Percentiles rank a stretch among this genome's conserved stretches.
Conservation (phyloP, 2,888 invertebrate genomes). For the Phragmatobia fuliginosa region DNA sequence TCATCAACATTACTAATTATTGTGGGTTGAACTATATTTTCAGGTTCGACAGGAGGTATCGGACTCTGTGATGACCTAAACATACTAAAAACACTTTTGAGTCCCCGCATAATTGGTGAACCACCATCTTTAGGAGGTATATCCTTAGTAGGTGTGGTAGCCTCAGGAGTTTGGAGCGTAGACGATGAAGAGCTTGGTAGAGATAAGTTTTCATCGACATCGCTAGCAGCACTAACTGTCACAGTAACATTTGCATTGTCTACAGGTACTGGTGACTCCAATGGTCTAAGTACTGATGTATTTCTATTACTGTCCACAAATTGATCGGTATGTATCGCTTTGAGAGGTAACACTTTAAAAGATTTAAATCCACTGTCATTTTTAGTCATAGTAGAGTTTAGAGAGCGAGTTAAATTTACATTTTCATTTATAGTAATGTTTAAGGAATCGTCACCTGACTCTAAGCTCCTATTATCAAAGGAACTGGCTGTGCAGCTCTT, state of each 20-base stretch:
- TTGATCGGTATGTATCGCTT: slow-evolving; percentile 62
- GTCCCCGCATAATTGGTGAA: slow-evolving; percentile 79
- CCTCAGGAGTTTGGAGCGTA: slow-evolving; percentile 71
- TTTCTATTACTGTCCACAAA: slow-evolving; percentile 60
- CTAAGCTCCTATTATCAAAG: slow-evolving; percentile 61
- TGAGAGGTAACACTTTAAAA: slow-evolving; percentile 69
- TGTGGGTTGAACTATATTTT: slow-evolving; percentile 34
- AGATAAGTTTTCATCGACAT: slow-evolving; percentile 71
- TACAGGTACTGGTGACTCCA: slow-evolving; percentile 53
- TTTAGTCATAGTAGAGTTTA: slow-evolving; percentile 68
- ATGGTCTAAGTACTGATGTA: slow-evolving; percentile 55
- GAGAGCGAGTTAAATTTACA: slow-evolving; percentile 68
- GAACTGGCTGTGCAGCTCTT: slow-evolving; percentile 71
- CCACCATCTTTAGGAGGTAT: slow-evolving; percentile 66
- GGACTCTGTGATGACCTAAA: slow-evolving; percentile 81
- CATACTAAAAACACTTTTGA: slow-evolving; percentile 80
- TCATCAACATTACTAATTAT: slow-evolving; percentile 32
- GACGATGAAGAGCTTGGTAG: slow-evolving; percentile 74
- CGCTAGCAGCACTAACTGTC: slow-evolving; percentile 57
- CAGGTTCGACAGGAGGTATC: slow-evolving; percentile 62
- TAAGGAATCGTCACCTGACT: slow-evolving; percentile 56
- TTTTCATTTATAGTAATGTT: slow-evolving; percentile 60
- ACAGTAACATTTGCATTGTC: slow-evolving; percentile 62
- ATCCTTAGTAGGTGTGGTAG: slow-evolving; percentile 78
- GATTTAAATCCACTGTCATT: slow-evolving; percentile 64